Base-by-base conservation (phyloP, 2,888 invertebrate genomes). In the Holacanthella duospinosa region DNA sequence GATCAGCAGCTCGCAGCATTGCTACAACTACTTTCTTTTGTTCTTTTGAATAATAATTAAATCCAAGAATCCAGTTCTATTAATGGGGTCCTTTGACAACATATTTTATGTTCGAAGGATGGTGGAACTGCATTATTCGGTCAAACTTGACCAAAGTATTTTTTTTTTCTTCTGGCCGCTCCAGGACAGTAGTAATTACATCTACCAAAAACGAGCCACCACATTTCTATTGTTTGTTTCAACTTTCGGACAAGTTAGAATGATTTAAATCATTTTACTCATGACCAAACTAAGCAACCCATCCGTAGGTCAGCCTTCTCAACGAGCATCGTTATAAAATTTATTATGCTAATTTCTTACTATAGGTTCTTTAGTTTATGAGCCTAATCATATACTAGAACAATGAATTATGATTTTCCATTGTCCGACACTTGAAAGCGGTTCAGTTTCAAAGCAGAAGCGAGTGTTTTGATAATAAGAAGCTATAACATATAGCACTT, bases 201-300 rank as follows among this genome's bases (percentile, higher is more conserved):
- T 21, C 6, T n/a, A 48, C 12, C 12, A 48, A 21, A 48, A 9
- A 9, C 16, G 12, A 21, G 48, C 48, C 48, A 48, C 48, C 48
- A 48, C 21, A 48, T 48, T 48, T 48, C 48, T 48, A 48, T 48
- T 48, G 21, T 48, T 48, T 48, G 48, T 48, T 48, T 48, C 48
- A 36, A 6, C 36, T 36, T 16, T 36, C 16, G 36, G 48, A 48
- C 16, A 4, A 48, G 12, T 48, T 48, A 21, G 21, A 48, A n/a
- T 6, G 6, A 12, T 21, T 48, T 48, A 48, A 48, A 48, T 48
- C 48, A 48, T 48, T n/a, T 21, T 48, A 4, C 21, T 48, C 21
- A 4, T n/a, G 12, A 4, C 48, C 48, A 9, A n/a, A 48, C 48
- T 9, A 9, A 9, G 48, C 36, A 9, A 16, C 36, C 36, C 16